Evolutionary conservation across 2,797 vertebrate genomes (phyloP).

Genomic region (Holocentrus rufus): DNA sequence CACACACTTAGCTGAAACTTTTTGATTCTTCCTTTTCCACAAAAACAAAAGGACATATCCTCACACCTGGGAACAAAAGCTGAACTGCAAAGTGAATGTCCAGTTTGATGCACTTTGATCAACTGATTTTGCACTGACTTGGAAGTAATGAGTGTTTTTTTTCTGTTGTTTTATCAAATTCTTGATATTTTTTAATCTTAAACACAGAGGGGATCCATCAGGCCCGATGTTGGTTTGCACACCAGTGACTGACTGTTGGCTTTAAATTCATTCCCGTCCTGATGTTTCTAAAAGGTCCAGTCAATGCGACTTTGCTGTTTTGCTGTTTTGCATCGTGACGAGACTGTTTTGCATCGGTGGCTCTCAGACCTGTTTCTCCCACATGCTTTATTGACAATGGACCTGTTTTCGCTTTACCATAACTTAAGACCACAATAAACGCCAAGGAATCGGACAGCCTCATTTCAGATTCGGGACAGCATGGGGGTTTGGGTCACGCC

Average conservation of each 20-base stretch:
- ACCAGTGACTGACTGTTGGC: neutral
- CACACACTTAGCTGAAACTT: slow-evolving; percentile 16
- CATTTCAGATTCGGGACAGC: slow-evolving; percentile 36
- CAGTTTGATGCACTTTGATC: slow-evolving; percentile 46
- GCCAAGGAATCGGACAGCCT: slow-evolving; percentile 33
- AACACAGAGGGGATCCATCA: slow-evolving; percentile 27
- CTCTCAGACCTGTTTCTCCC: slow-evolving; percentile 43
- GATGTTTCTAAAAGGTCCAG: slow-evolving; percentile 30
- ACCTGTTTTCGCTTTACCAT: neutral
- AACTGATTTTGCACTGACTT: slow-evolving; percentile 40
- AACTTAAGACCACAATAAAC: slow-evolving; percentile 20
- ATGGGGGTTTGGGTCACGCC: slow-evolving; percentile 49
- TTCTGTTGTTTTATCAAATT: neutral
- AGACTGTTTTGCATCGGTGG: slow-evolving; percentile 40
- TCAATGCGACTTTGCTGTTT: slow-evolving; percentile 31
- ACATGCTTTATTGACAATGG: slow-evolving; percentile 3
- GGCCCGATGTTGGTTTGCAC: slow-evolving; percentile 27
- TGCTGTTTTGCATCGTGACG: slow-evolving; percentile 52
- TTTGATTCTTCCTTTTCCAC: slow-evolving; percentile 35
- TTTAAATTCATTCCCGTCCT: slow-evolving; percentile 2
- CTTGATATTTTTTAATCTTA: slow-evolving; percentile 8
- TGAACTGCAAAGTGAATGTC: slow-evolving; percentile 32
- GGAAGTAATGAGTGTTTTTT: slow-evolving; percentile 16
- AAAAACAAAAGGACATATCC: slow-evolving; percentile 60
- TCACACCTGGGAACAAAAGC: slow-evolving; percentile 36